Percentiles rank a stretch among this genome's conserved stretches.
Conservation (phyloP, 2,797 vertebrate species). For the Spatula versicolor region DNA sequence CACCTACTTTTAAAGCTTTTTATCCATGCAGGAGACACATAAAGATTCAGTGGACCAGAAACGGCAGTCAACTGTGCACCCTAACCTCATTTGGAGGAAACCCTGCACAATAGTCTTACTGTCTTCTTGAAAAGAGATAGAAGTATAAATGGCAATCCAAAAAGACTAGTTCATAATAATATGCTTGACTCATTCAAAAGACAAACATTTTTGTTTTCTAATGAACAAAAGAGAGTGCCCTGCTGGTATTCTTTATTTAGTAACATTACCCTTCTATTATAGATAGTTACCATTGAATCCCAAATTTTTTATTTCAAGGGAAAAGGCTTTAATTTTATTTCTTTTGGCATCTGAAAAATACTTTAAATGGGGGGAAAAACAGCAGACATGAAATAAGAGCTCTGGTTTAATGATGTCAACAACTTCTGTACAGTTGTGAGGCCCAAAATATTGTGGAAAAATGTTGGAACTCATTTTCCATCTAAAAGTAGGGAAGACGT, state of each 20-base stretch:
- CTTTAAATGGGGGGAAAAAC: slow-evolving; percentile 25
- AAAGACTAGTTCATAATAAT: neutral
- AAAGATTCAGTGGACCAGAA: neutral
- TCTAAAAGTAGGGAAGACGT: slow-evolving; percentile 33
- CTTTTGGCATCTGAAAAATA: slow-evolving; percentile 29
- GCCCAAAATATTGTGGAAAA: slow-evolving; percentile 54
- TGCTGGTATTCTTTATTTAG: neutral
- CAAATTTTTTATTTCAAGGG: slow-evolving; percentile 19
- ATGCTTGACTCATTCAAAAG: neutral
- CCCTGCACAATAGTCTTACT: neutral
- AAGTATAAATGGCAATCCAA: neutral
- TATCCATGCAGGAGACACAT: neutral
- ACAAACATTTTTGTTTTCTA: neutral
- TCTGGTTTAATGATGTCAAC: slow-evolving; percentile 60
- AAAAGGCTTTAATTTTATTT: slow-evolving; percentile 65
- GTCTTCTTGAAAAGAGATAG: neutral
- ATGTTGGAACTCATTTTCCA: slow-evolving; percentile 45
- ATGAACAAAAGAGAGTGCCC: neutral
- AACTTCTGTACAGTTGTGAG: slow-evolving; percentile 46
- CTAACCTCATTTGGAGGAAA: neutral
- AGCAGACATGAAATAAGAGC: slow-evolving; percentile 54
- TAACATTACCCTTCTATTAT: slow-evolving; percentile 17
- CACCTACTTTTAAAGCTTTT: neutral
- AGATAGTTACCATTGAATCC: neutral
- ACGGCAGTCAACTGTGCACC: neutral